phyloP scores from a whole-genome alignment of 2,797 vertebrate species.

The Taeniopygia guttata region DNA sequence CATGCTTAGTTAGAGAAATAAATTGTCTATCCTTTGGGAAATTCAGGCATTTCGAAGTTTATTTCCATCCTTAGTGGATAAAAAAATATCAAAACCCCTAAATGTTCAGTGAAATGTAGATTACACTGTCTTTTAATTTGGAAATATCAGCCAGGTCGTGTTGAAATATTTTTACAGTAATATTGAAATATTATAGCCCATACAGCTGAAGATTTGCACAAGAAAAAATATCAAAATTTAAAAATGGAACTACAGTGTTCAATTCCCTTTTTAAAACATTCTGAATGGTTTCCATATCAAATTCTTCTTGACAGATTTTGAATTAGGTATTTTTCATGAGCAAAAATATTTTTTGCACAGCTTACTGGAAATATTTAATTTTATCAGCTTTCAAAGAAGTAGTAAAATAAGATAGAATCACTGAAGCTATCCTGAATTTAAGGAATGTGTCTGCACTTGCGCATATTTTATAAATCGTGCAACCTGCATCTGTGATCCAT shows the following conservation, averaged over 20 bases:
- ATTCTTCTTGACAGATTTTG: neutral
- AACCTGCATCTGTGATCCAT: neutral
- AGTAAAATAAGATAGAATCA: neutral
- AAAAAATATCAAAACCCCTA: neutral
- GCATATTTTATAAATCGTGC: neutral
- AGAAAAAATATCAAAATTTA: neutral
- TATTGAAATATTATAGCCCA: neutral
- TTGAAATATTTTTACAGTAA: neutral
- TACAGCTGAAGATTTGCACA: neutral
- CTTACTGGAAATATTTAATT: neutral
- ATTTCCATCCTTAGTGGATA: neutral
- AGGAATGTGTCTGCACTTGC: neutral
- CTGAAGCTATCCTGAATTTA: neutral
- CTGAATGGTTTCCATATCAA: neutral
- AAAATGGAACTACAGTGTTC: neutral
- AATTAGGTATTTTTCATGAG: neutral
- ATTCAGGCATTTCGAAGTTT: neutral
- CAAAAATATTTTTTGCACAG: neutral
- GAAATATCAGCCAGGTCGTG: neutral
- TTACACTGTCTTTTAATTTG: neutral
- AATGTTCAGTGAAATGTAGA: neutral
- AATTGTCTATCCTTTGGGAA: neutral
- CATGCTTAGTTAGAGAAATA: neutral
- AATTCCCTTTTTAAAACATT: neutral
- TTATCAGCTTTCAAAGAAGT: neutral